Base-by-base conservation (phyloP, 2,888 invertebrate species). In the Carabus problematicus region DNA sequence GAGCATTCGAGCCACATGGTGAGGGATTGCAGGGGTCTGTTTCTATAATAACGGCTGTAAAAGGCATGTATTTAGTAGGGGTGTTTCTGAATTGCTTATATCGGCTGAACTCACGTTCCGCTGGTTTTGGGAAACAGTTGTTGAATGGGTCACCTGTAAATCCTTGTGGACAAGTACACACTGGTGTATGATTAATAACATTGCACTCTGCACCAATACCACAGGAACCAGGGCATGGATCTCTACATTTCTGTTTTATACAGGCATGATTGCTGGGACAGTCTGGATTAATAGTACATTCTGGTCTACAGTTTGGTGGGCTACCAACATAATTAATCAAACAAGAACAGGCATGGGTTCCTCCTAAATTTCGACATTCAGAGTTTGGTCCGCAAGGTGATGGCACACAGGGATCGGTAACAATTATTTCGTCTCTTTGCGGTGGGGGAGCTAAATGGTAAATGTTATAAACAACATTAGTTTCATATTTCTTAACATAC, bases 1-100 rank as follows among this genome's bases (percentile, higher is more conserved):
- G 83, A 18, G 94, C 89, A 80, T 94, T 93, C 8, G 91, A 86
- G n/a, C 94, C 94, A 78, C 94, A 94, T 8, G 93, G 92, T 45
- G 90, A 89, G 67, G 92, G 92, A 77, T 88, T 86, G 78, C 93
- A 93, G 40, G 92, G 92, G 76, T 89, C 78, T 52, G 83, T 75
- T 66, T 75, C 74, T 73, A 77, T 72, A 74, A 82, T 71, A 73
- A 64, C 72, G 12, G 72, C 85, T 85, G 75, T 71, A 82, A 80
- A 74, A 29, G 29, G 16, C 16, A 12, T 52, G 77, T 70, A 16
- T 56, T 55, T 45, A 63, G 45, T 39, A 8, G n/a, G n/a, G n/a
- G n/a, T n/a, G n/a, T 12, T 42, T 42, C 55, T 47, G 47, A 47
- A 64, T 9, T 18, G 43, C 12, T 49, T 58, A 52, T 45, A 55